These are phyloP conservation scores for Pinna nobilis DNA, from an alignment of 1,140 invertebrate genomes.

Conservation along the genomic window DNA sequence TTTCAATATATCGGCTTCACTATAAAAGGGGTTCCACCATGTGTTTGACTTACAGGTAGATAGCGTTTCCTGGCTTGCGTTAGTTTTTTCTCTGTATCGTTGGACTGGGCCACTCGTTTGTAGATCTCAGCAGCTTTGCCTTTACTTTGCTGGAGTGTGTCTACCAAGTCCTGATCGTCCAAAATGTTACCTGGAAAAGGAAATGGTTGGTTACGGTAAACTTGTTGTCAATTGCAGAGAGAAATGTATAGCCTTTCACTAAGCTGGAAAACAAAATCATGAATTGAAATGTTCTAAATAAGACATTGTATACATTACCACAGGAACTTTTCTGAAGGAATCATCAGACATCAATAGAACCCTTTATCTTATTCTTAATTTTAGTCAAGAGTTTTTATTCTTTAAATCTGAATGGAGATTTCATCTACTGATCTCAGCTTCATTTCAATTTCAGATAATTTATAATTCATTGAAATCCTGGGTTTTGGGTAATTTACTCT, in stretches of 20 bases:
- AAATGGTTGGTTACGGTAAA: not conserved
- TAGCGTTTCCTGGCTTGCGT: constrained; percentile 70
- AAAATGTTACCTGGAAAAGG: constrained; percentile 68
- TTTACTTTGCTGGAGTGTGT: constrained; percentile 71
- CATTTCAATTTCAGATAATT: too few species aligned
- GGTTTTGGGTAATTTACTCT: too few species aligned
- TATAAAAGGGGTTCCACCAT: not conserved
- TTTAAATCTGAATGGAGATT: too few species aligned
- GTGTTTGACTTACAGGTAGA: constrained; percentile 62
- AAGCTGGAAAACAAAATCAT: not conserved
- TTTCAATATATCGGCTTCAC: too few species aligned
- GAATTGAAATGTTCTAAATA: not conserved
- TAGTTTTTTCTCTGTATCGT: constrained; percentile 71
- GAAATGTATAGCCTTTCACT: not conserved
- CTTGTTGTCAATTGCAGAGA: not conserved
- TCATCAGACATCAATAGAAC: too few species aligned
- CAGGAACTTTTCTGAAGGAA: too few species aligned
- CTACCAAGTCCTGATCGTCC: constrained; percentile 72
- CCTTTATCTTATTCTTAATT: too few species aligned
- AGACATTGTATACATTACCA: not conserved
- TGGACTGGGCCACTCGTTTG: constrained; percentile 67
- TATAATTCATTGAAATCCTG: too few species aligned
- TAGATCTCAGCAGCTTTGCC: constrained; percentile 70
- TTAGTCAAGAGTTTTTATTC: too few species aligned
- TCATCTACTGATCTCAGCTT: too few species aligned